Evolutionary conservation across 2,113 vertebrate genomes (phyloP).

Genomic region (Corythornis madagascariensis): DNA sequence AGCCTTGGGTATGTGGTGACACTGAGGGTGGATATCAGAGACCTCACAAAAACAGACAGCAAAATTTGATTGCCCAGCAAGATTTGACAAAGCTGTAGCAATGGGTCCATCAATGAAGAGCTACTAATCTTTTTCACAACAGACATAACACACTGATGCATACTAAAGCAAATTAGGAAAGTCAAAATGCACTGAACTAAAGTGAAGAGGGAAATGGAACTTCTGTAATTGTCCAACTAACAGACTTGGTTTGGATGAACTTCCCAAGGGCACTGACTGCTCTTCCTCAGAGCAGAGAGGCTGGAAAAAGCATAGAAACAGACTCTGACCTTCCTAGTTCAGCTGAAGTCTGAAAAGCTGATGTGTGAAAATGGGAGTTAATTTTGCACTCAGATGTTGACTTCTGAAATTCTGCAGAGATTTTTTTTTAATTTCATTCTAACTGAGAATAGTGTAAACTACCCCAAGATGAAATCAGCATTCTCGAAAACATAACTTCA

Average conservation of each 20-base stretch:
- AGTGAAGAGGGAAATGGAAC: not conserved
- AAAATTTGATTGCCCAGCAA: not conserved
- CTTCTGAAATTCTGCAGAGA: not conserved
- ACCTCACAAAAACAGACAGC: not conserved
- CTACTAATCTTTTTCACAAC: not conserved
- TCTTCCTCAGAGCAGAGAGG: not conserved
- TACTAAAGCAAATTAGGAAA: not conserved
- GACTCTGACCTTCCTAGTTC: not conserved
- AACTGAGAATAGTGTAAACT: not conserved
- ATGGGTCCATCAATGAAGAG: not conserved
- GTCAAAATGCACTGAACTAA: not conserved
- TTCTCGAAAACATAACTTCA: not conserved
- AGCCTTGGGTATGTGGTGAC: not conserved
- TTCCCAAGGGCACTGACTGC: not conserved
- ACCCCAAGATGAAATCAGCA: not conserved
- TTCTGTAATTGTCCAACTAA: not conserved
- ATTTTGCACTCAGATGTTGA: not conserved
- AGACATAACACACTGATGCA: rapidly evolving
- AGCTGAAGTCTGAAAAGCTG: not conserved
- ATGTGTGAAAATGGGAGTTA: not conserved
- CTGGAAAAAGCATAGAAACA: not conserved
- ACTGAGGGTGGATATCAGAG: not conserved
- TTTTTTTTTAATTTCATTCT: not conserved
- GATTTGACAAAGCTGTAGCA: not conserved
- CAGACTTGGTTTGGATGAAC: not conserved